phyloP scores from a whole-genome alignment of 2,888 invertebrate species.

The Microplitis manilae region DNA sequence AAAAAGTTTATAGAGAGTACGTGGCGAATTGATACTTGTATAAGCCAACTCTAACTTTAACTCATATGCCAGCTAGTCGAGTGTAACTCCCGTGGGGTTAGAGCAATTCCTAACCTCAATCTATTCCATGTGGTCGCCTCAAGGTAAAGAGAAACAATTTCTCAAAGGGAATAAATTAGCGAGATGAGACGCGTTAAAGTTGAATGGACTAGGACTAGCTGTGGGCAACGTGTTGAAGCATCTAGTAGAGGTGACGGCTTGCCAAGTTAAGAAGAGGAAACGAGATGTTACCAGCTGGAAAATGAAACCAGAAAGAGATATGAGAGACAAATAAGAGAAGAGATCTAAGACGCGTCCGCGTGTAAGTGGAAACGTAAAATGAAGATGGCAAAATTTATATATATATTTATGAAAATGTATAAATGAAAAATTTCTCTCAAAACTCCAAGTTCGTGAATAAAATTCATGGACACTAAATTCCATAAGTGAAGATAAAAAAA shows the following conservation, averaged over 20 bases:
- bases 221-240: background rate
- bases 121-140: slow-evolving; percentile 32
- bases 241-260: slow-evolving; percentile 11
- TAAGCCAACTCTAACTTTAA: slow-evolving; percentile 7
- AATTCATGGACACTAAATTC: background rate
- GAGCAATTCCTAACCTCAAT: slow-evolving; percentile 49
- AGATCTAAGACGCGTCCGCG: background rate
- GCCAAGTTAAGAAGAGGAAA: slow-evolving; percentile 16
- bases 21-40: slow-evolving; percentile 17
- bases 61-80: slow-evolving; percentile 8
- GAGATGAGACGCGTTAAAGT: slow-evolving; percentile 29
- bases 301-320: slow-evolving; percentile 5
- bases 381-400: background rate
- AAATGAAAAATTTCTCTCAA: background rate
- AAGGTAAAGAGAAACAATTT: slow-evolving; percentile 55
- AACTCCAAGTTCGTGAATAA: background rate
- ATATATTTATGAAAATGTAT: background rate
- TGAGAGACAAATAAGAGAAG: background rate
- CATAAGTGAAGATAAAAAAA: background rate
- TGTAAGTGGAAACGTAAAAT: background rate
- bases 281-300: slow-evolving; percentile 10
- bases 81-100: slow-evolving; percentile 23
- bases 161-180: slow-evolving; percentile 58
- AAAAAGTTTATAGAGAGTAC: slow-evolving; percentile 5
- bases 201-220: slow-evolving; percentile 7